These are phyloP conservation scores for Balearica regulorum DNA, from an alignment of 2,797 vertebrate genomes.

Conservation along the genomic window DNA sequence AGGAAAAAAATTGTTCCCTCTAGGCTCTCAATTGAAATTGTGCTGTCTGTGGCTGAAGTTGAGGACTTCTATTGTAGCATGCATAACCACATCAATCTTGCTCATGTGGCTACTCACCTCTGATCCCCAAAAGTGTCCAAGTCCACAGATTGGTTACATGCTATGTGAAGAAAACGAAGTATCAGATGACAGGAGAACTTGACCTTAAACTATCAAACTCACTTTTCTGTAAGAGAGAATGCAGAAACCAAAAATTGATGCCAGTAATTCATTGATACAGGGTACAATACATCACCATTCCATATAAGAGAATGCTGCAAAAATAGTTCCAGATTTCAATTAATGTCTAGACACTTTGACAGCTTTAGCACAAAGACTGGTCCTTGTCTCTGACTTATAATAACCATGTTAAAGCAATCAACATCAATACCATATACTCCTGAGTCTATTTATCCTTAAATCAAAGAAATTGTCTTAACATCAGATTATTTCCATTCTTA, in stretches of 20 bases:
- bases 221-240: neutral
- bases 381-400: neutral
- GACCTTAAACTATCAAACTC: neutral
- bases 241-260: neutral
- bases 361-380: neutral
- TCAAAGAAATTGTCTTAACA: neutral
- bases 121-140: neutral
- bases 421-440: neutral
- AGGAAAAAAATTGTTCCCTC: neutral
- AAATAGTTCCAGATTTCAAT: neutral
- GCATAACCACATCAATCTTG: neutral
- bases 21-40: neutral
- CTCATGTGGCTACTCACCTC: neutral
- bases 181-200: neutral
- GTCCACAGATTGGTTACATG: neutral
- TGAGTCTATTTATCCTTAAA: neutral
- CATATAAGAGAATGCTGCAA: neutral
- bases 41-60: neutral
- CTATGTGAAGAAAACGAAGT: neutral
- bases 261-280: neutral
- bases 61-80: neutral
- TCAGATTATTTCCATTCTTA: neutral
- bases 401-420: neutral
- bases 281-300: neutral
- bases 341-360: neutral